Evolutionary conservation across 1,140 invertebrate genomes (phyloP).

Genomic region (Tenebrio molitor): DNA sequence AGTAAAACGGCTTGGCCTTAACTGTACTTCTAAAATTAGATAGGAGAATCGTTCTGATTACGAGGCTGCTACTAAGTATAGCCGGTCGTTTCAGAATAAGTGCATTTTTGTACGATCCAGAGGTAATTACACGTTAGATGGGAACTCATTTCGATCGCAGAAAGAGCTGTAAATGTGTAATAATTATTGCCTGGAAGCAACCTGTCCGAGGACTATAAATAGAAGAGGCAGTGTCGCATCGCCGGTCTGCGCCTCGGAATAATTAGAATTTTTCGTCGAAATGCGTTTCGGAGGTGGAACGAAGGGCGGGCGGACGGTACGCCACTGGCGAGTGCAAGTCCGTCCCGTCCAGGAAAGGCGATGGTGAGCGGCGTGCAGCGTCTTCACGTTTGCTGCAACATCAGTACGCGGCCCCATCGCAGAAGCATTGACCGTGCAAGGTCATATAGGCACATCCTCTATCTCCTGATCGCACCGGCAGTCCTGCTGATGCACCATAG

Average conservation of each 20-base stretch:
- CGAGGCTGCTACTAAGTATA: conserved; percentile 16
- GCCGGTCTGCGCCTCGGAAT: background rate
- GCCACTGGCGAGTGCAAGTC: conserved; percentile 32
- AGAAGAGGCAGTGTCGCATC: conserved; percentile 30
- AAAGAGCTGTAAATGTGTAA: conserved; percentile 44
- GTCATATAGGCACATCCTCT: conserved; percentile 46
- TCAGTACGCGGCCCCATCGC: conserved; percentile 28
- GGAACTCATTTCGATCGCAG: conserved; percentile 41
- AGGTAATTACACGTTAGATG: conserved; percentile 41
- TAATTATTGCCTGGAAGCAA: conserved; percentile 34
- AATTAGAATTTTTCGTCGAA: background rate
- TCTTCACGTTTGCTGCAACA: conserved; percentile 38
- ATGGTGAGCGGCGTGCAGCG: conserved; percentile 44
- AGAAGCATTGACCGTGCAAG: conserved; percentile 53
- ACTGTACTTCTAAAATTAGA: conserved; percentile 25
- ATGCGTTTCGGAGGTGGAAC: too few species aligned
- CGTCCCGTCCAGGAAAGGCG: conserved; percentile 35
- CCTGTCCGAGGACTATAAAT: conserved; percentile 38
- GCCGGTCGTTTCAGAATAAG: conserved; percentile 3
- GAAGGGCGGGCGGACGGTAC: too few species aligned
- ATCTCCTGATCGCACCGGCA: conserved; percentile 12
- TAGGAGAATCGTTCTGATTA: conserved; percentile 19
- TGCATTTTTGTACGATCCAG: conserved; percentile 16
- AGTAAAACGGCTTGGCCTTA: conserved; percentile 5
- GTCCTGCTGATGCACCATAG: conserved; percentile 1